Conservation (phyloP, 2,797 vertebrate species). For the Scyliorhinus canicula region DNA sequence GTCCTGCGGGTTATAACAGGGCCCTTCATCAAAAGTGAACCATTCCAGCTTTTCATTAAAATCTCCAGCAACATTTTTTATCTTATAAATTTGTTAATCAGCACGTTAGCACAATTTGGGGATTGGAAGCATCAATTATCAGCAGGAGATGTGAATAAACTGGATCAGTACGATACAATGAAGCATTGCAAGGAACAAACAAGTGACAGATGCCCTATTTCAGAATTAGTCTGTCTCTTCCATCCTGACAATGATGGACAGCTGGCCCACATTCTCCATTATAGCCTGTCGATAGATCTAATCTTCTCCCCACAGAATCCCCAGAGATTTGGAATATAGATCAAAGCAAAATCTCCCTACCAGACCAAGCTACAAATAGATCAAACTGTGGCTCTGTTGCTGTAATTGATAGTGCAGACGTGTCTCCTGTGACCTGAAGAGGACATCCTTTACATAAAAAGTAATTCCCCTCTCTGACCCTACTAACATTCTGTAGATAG, state of each 20-base stretch:
- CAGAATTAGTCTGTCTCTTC: slow-evolving; percentile 17
- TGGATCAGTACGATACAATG: background rate
- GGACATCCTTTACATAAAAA: slow-evolving; percentile 37
- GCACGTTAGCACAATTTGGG: background rate
- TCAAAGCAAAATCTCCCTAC: slow-evolving; percentile 22
- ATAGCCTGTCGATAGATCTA: slow-evolving; percentile 32
- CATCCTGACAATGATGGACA: slow-evolving; percentile 20
- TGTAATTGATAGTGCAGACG: slow-evolving; percentile 35
- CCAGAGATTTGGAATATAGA: slow-evolving; percentile 18
- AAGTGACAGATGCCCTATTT: slow-evolving; percentile 36
- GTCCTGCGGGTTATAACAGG: too few relatives aligned
- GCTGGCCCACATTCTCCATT: slow-evolving; percentile 33
- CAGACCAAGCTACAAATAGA: slow-evolving; percentile 24
- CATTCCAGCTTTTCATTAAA: background rate
- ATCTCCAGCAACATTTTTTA: background rate
- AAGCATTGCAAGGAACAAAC: background rate
- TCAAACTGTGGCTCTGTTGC: slow-evolving; percentile 26
- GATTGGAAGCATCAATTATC: background rate
- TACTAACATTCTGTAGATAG: slow-evolving; percentile 19
- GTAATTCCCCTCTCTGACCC: slow-evolving; percentile 29
- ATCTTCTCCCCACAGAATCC: slow-evolving; percentile 31
- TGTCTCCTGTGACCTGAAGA: slow-evolving; percentile 34
- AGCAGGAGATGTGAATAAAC: background rate
- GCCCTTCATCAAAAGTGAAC: background rate
- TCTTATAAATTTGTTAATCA: background rate